phyloP scores from a whole-genome alignment of 2,888 invertebrate genomes.

The Hetaerina titia region DNA sequence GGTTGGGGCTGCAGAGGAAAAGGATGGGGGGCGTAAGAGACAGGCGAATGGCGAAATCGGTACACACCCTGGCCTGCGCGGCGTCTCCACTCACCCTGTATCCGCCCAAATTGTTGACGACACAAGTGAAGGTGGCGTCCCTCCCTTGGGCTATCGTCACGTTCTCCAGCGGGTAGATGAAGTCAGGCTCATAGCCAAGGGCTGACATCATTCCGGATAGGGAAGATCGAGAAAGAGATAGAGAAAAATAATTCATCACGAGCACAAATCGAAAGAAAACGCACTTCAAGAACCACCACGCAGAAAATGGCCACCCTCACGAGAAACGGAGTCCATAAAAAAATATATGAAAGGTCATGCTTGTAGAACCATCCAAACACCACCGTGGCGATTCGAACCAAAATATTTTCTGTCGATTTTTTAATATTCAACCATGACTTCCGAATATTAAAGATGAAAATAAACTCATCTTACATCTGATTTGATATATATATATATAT shows the following conservation, averaged over 20 bases:
- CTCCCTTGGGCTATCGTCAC: conserved; percentile 90
- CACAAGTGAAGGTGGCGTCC: conserved; percentile 91
- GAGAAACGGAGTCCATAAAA: too few species aligned
- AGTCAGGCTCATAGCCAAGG: conserved; percentile 88
- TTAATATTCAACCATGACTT: too few species aligned
- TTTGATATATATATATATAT: too few species aligned
- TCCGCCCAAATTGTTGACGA: conserved; percentile 90
- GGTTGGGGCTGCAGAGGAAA: background rate
- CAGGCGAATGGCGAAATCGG: conserved; percentile 74
- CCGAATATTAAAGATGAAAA: too few species aligned
- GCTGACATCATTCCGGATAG: conserved; percentile 79
- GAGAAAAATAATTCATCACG: too few species aligned
- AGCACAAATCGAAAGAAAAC: background rate
- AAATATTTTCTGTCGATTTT: too few species aligned
- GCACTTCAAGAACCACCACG: background rate
- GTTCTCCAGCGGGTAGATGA: conserved; percentile 89
- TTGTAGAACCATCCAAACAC: too few species aligned
- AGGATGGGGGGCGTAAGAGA: background rate
- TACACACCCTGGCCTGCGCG: conserved; percentile 92
- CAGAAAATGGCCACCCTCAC: background rate
- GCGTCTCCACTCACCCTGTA: conserved; percentile 94
- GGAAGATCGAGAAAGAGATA: background rate
- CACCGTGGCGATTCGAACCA: too few species aligned
- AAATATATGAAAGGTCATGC: too few species aligned
- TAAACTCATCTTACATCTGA: too few species aligned